Percentiles rank a stretch among this genome's conserved stretches.
Conservation (phyloP, 2,888 invertebrate genomes). For the Linyphia triangularis region DNA sequence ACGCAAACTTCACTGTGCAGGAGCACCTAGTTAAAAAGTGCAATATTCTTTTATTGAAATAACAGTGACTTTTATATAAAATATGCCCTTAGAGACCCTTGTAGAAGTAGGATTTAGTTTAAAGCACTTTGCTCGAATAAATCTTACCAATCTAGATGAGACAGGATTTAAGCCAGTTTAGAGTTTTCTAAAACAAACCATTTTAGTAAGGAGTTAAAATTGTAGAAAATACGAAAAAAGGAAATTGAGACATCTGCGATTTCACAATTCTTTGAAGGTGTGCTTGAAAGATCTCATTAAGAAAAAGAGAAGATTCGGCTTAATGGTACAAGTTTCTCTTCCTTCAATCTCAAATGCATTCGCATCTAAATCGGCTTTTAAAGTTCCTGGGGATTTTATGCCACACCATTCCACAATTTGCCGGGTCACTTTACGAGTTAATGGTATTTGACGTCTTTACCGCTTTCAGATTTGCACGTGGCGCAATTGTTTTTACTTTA, state of each 20-base stretch:
- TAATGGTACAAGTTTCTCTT: constrained; percentile 32
- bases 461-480: constrained; percentile 5
- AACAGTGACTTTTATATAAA: too few relatives aligned
- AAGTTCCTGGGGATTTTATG: constrained; percentile 19
- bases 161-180: not conserved
- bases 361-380: constrained; percentile 38
- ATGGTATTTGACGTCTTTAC: constrained; percentile 30
- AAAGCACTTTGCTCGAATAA: too few relatives aligned
- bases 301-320: not conserved
- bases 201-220: constrained; percentile 22
- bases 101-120: too few relatives aligned
- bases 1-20: too few relatives aligned
- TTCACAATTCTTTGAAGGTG: constrained; percentile 22
- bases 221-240: constrained; percentile 16
- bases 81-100: too few relatives aligned
- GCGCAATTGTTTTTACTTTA: not conserved
- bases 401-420: constrained; percentile 18
- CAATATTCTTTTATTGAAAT: too few relatives aligned
- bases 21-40: too few relatives aligned
- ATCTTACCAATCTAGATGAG: not conserved
- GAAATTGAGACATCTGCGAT: constrained; percentile 30
- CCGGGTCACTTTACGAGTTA: not conserved
- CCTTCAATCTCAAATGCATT: not conserved
- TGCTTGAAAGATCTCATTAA: constrained; percentile 32
- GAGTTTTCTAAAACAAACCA: not conserved